Evolutionary conservation across 92 coral and sea anemone species (phyloP), one percentile per base, ranked within the genome.

Genomic region (Heteractis magnifica): DNA sequence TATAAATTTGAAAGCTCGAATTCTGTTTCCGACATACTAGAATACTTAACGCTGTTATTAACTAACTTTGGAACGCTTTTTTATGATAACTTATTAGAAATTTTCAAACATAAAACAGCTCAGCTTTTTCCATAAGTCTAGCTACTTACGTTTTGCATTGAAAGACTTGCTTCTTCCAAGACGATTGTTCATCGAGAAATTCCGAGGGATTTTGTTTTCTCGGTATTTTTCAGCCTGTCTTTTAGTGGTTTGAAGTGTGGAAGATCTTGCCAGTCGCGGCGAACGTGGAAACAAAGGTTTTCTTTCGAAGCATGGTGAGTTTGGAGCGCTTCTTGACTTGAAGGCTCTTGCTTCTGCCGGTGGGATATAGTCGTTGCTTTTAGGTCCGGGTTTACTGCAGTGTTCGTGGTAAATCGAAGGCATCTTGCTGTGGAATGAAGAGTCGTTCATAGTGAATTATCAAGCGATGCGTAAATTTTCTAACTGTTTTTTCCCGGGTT

Each of bases 251-350:
- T 68, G 79, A 16, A 88, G 89, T 21, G 85, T 92, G 11, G 89
- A 78, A 6, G 87, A 86, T 6, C 88, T 76, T 18, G 87, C 78
- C 3, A 93, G 86, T 0, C 94, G 93, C 49, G 98, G 97, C 13
- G 98, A 92, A 4, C 88, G 93, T 18, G 92, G 88, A n/a, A 89
- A 62, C 21, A 89, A 76, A 15, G 93, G 85, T 50, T 88, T 92
- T 76, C 98, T 84, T 20, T 88, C 91, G 0, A 85, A 81, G 21
- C 93, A 55, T 11, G 98, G 98, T 15, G 98, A 93, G 78, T 91
- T 95, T 1, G 98, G 98, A 7, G 98, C 98, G 81, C 98, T 95
- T 13, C 99, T 92, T 3, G 99, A 97, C 74, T 94, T 97, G 83
- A 97, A 97, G 8, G 81, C n/a, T 13, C 99, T 81, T 12, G 96